These are phyloP conservation scores for Boloria selene DNA, from an alignment of 2,888 invertebrate genomes.

Conservation along the genomic window DNA sequence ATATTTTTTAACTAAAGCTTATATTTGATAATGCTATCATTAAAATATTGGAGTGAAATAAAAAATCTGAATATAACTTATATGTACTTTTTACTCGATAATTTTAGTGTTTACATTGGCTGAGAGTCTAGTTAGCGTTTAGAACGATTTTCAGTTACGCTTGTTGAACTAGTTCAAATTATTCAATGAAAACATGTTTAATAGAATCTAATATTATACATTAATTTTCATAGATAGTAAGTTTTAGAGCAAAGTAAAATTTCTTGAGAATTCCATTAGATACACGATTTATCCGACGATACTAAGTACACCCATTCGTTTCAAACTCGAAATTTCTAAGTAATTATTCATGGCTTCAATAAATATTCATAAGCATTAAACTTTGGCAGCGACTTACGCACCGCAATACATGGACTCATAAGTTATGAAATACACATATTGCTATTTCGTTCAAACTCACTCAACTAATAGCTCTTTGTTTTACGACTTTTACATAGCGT, in stretches of 20 bases:
- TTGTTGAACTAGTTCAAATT: not conserved
- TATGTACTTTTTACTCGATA: no score
- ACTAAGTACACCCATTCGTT: conserved; percentile 21
- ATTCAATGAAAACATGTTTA: no score
- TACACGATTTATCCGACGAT: conserved; percentile 19
- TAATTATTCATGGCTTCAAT: conserved; percentile 38
- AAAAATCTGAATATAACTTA: no score
- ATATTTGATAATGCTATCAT: not conserved
- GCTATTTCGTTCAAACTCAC: conserved; percentile 30
- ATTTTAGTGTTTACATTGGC: no score
- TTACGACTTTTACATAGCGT: conserved; percentile 53
- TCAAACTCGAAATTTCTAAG: conserved; percentile 28
- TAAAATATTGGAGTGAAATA: not conserved
- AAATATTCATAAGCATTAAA: conserved; percentile 39
- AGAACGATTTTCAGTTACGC: not conserved
- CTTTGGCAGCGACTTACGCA: conserved; percentile 35
- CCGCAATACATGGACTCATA: conserved; percentile 31
- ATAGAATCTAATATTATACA: no score
- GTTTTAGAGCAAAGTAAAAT: not conserved
- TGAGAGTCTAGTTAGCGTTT: no score
- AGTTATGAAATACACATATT: conserved; percentile 38
- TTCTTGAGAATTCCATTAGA: conserved; percentile 5
- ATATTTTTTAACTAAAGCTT: not conserved
- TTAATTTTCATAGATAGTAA: no score
- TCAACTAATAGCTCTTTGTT: conserved; percentile 50